These are phyloP conservation scores for Brachionus rubens DNA, from an alignment of 1,140 invertebrate genomes.

Conservation along the genomic window DNA sequence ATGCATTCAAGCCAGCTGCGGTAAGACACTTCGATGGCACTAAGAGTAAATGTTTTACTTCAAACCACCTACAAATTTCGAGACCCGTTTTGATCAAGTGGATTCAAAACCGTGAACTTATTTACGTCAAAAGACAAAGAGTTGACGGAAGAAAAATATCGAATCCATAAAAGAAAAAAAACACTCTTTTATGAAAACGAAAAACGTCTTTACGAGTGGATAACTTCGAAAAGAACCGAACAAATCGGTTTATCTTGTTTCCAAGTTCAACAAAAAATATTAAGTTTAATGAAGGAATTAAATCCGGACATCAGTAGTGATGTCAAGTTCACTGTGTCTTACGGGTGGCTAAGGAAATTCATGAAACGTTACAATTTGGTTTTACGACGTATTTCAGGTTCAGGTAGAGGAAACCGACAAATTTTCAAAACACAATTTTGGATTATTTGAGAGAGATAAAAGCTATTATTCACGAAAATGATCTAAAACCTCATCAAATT, in stretches of 20 bases:
- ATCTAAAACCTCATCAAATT: background rate
- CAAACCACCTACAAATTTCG: background rate
- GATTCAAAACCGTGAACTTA: conserved; percentile 1
- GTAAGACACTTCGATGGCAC: conserved; percentile 50
- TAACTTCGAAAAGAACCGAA: background rate
- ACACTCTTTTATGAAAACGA: conserved; percentile 19
- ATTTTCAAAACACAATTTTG: background rate
- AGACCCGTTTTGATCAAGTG: conserved; percentile 8
- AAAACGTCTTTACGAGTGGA: conserved; percentile 17
- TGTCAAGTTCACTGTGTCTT: background rate
- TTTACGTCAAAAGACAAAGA: conserved; percentile 2
- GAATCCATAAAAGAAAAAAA: conserved; percentile 9
- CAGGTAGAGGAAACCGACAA: conserved; percentile 14
- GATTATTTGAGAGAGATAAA: conserved; percentile 13
- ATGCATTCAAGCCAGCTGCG: background rate
- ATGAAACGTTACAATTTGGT: conserved; percentile 9
- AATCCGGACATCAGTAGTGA: background rate
- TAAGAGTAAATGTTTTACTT: conserved; percentile 62
- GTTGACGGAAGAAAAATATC: background rate
- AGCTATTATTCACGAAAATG: background rate
- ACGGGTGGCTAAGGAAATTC: conserved; percentile 2
- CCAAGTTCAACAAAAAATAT: conserved; percentile 13
- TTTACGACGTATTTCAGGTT: conserved; percentile 22
- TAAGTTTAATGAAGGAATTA: background rate
- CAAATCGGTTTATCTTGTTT: conserved; percentile 37